Evolutionary conservation across 1,140 invertebrate species (phyloP).

Genomic region (Oscheius sp.): DNA sequence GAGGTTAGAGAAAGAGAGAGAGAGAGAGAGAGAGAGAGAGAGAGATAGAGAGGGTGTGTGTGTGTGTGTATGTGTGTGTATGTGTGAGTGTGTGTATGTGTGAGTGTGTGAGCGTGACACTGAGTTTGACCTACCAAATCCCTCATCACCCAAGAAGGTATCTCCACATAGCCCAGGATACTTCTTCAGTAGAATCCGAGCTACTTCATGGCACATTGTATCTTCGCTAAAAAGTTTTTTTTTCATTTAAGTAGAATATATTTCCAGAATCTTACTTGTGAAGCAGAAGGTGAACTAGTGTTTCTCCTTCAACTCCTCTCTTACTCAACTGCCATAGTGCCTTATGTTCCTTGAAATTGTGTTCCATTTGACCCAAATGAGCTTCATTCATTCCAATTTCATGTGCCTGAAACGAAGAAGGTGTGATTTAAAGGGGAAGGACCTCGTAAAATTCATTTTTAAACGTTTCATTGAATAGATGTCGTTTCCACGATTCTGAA

Average conservation of each 20-base stretch:
- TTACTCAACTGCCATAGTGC: conserved; percentile 96
- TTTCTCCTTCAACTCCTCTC: conserved; percentile 87
- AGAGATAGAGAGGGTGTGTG: too few relatives aligned
- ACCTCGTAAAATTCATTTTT: too few relatives aligned
- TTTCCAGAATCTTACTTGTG: neutral
- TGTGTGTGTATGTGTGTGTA: too few relatives aligned
- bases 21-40: too few relatives aligned
- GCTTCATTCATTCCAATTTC: conserved; percentile 56
- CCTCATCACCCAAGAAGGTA: conserved; percentile 93
- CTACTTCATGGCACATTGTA: conserved; percentile 65
- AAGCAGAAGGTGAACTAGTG: conserved; percentile 85
- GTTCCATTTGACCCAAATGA: conserved; percentile 43
- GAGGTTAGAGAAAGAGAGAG: neutral
- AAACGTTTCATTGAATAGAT: too few relatives aligned
- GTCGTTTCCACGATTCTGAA: too few relatives aligned
- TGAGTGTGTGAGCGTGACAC: too few relatives aligned
- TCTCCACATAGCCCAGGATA: conserved; percentile 87
- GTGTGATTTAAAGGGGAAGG: neutral
- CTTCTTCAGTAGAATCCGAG: conserved; percentile 80
- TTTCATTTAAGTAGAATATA: neutral
- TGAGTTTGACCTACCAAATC: conserved; percentile 71
- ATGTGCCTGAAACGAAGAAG: conserved; percentile 49
- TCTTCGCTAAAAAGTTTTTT: conserved; percentile 28
- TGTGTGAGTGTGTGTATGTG: too few relatives aligned
- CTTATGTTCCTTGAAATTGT: conserved; percentile 68